Percentiles rank a stretch among this genome's conserved stretches.
Evolutionary conservation across 1,140 invertebrate genomes (phyloP).

Genomic region (Streblospio benedicti): DNA sequence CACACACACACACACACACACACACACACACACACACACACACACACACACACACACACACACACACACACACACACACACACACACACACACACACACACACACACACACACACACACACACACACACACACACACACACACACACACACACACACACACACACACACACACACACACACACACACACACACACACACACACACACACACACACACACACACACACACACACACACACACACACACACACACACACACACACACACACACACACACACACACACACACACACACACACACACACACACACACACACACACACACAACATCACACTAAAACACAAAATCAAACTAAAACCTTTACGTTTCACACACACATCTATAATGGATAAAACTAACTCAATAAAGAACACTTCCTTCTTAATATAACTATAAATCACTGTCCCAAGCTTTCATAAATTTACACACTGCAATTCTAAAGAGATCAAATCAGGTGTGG

Average conservation of each 20-base stretch:
- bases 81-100: constrained; percentile 4
- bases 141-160: constrained; percentile 4
- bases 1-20: neutral
- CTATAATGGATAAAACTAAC: no score
- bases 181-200: constrained; percentile 4
- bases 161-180: constrained; percentile 4
- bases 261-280: no score
- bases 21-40: neutral
- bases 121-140: constrained; percentile 4
- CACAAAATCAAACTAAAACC: constrained; percentile 16
- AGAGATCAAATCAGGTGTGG: no score
- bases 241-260: neutral
- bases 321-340: no score
- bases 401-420: no score
- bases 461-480: no score
- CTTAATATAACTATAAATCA: no score
- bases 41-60: constrained; percentile 4
- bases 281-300: no score
- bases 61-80: constrained; percentile 4
- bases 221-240: neutral
- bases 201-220: neutral
- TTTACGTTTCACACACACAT: no score
- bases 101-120: constrained; percentile 2
- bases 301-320: no score
- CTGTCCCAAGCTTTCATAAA: no score